phyloP scores from a whole-genome alignment of 2,888 invertebrate species.

The Pristionchus fissidentatus region DNA sequence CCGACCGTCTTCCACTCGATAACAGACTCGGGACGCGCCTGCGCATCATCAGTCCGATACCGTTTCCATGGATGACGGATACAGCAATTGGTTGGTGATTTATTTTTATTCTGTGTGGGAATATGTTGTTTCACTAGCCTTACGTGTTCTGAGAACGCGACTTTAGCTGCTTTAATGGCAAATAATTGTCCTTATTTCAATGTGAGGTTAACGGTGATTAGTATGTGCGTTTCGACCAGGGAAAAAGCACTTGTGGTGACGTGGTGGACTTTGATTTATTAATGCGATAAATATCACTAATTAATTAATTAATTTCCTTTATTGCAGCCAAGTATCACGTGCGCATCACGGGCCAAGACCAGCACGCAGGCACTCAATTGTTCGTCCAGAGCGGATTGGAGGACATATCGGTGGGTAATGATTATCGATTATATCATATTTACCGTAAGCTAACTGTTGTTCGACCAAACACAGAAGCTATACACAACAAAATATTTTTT shows the following conservation, averaged over 20 bases:
- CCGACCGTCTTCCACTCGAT: constrained; percentile 52
- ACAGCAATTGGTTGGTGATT: neutral
- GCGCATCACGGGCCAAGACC: constrained; percentile 54
- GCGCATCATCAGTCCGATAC: constrained; percentile 50
- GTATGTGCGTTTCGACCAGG: too few species aligned
- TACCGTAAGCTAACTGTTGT: too few species aligned
- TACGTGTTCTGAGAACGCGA: neutral
- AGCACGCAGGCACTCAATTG: constrained; percentile 51
- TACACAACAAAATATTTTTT: too few species aligned
- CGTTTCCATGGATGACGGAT: constrained; percentile 60
- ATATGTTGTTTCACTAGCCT: neutral
- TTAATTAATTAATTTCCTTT: neutral
- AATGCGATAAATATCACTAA: too few species aligned
- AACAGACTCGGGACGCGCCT: constrained; percentile 55
- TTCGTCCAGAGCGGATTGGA: constrained; percentile 19
- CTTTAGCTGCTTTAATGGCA: too few species aligned
- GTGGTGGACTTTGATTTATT: too few species aligned
- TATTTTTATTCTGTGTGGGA: neutral
- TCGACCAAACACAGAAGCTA: too few species aligned
- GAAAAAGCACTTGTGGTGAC: too few species aligned
- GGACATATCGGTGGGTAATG: neutral
- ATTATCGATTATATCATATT: too few species aligned
- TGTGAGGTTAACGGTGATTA: too few species aligned
- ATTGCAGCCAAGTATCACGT: constrained; percentile 57
- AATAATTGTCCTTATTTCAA: too few species aligned